Evolutionary conservation across 64 coral and sea anemone species (phyloP).

Genomic region (Catalaphyllia jardinei): DNA sequence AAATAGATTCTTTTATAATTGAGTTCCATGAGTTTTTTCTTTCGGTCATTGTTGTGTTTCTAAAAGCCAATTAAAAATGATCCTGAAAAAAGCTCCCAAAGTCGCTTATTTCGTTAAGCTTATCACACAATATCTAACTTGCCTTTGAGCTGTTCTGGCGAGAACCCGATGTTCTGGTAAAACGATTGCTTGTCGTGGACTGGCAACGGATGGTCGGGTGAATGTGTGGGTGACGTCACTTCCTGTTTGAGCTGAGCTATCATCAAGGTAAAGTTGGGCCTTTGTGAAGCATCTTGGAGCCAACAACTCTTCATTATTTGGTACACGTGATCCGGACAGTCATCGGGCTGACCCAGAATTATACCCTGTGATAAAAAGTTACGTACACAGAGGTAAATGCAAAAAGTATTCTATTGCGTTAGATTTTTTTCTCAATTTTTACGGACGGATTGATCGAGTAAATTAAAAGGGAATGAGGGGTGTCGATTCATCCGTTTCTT

Average conservation of each 20-base stretch:
- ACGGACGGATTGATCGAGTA: too few relatives aligned
- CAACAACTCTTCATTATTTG: conserved; percentile 95
- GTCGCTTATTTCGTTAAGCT: not conserved
- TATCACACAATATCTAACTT: not conserved
- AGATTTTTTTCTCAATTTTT: too few relatives aligned
- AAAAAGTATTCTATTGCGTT: too few relatives aligned
- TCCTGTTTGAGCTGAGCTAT: conserved; percentile 71
- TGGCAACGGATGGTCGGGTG: not conserved
- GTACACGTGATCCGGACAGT: conserved; percentile 85
- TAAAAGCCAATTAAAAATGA: too few relatives aligned
- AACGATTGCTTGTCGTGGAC: conserved; percentile 38
- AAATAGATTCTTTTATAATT: too few relatives aligned
- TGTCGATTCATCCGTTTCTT: too few relatives aligned
- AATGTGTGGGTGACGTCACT: conserved; percentile 23
- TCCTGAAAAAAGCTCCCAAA: too few relatives aligned
- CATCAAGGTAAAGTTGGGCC: conserved; percentile 79
- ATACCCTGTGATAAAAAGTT: conserved; percentile 63
- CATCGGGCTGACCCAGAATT: conserved; percentile 86
- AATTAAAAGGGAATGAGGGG: too few relatives aligned
- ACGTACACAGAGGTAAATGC: too few relatives aligned
- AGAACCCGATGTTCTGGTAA: conserved; percentile 31
- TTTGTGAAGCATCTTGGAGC: conserved; percentile 71
- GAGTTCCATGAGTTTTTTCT: too few relatives aligned
- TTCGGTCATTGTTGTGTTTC: too few relatives aligned
- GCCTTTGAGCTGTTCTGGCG: not conserved